Evolutionary conservation across 1,140 invertebrate species (phyloP).

Genomic region (Saxidomus purpurata): DNA sequence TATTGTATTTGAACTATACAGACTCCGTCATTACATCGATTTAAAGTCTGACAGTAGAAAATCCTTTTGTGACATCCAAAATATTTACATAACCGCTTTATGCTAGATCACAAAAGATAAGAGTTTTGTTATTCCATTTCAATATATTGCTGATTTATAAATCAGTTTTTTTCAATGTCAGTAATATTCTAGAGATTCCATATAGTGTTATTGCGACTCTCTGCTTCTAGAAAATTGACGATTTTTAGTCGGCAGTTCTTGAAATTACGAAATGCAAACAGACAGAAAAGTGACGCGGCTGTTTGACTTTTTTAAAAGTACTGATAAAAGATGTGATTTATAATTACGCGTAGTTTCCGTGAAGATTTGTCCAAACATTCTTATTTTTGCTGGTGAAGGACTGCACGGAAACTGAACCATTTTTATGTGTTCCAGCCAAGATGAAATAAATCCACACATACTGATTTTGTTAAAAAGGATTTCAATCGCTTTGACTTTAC

Average conservation of each 20-base stretch:
- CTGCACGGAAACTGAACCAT: too few relatives aligned
- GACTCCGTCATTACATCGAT: background rate
- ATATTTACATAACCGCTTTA: background rate
- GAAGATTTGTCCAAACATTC: too few relatives aligned
- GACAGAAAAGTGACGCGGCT: background rate
- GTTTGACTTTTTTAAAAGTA: too few relatives aligned
- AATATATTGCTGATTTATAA: background rate
- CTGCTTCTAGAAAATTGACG: background rate
- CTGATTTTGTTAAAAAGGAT: too few relatives aligned
- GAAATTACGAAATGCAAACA: background rate
- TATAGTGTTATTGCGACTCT: background rate
- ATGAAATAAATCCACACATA: too few relatives aligned
- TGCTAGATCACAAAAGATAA: background rate
- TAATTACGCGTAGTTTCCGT: too few relatives aligned
- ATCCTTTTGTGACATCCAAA: background rate
- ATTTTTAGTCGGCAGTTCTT: background rate
- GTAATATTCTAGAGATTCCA: background rate
- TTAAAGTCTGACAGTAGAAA: background rate
- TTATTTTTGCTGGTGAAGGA: too few relatives aligned
- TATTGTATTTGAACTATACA: background rate
- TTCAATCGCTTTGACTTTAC: too few relatives aligned
- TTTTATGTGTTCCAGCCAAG: too few relatives aligned
- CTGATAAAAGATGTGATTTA: too few relatives aligned
- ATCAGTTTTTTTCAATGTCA: background rate
- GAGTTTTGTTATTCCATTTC: background rate